A percentile compares a stretch with the other conserved stretches of the same genome.
These are phyloP conservation scores for Drosophila anomelani DNA, from an alignment of 2,888 invertebrate species.

Conservation along the genomic window DNA sequence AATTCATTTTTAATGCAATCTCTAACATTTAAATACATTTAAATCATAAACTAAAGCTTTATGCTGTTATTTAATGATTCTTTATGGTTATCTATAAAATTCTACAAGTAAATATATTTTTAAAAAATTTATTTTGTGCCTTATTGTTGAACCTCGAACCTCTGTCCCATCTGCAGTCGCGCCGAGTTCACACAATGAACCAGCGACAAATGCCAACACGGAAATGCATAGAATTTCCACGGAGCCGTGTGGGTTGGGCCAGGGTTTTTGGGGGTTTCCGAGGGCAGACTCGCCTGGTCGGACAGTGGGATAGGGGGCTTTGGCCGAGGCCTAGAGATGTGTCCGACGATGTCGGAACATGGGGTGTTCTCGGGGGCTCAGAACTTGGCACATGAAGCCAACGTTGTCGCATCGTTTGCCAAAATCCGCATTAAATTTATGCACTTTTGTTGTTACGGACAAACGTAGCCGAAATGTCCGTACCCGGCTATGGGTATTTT, in stretches of 20 bases:
- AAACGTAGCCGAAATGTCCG: slow-evolving; percentile 65
- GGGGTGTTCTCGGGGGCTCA: slow-evolving; percentile 39
- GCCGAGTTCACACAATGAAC: slow-evolving; percentile 57
- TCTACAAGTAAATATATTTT: too few species aligned
- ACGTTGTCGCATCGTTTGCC: slow-evolving; percentile 76
- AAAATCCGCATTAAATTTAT: slow-evolving; percentile 84
- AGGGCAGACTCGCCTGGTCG: background rate
- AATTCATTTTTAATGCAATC: too few species aligned
- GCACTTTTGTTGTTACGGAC: slow-evolving; percentile 75
- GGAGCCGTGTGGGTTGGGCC: slow-evolving; percentile 35
- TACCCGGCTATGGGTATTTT: slow-evolving; percentile 42
- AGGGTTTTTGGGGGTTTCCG: background rate
- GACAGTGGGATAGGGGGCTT: background rate
- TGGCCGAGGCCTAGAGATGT: slow-evolving; percentile 41
- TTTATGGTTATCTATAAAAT: background rate
- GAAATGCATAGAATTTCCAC: slow-evolving; percentile 75
- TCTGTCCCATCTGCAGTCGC: slow-evolving; percentile 27
- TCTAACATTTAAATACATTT: too few species aligned
- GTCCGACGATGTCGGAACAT: slow-evolving; percentile 35
- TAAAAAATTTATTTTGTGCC: background rate
- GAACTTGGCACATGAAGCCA: slow-evolving; percentile 67
- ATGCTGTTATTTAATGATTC: too few species aligned
- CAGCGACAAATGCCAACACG: slow-evolving; percentile 80
- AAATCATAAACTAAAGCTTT: too few species aligned
- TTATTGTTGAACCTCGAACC: background rate